Evolutionary conservation across 2,113 vertebrate genomes (phyloP).

Genomic region (Lamprologus callipterus): DNA sequence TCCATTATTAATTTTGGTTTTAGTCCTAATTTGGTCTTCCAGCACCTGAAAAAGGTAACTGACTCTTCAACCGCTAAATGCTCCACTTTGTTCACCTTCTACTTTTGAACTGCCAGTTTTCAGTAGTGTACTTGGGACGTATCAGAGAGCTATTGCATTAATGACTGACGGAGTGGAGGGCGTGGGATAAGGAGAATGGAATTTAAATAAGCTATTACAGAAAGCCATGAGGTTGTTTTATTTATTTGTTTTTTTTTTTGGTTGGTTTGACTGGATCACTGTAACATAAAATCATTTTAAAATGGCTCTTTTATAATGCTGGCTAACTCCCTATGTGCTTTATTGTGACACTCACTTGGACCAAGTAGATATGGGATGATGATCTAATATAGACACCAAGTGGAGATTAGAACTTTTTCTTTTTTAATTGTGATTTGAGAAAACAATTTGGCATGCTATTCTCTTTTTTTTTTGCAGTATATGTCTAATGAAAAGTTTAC

Average conservation of each 20-base stretch:
- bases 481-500: accelerated
- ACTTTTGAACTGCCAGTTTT: not conserved
- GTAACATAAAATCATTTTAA: not conserved
- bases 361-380: not conserved
- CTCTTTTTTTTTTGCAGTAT: not conserved
- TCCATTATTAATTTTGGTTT: not conserved
- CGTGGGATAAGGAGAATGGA: not conserved
- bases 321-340: accelerated
- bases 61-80: not conserved
- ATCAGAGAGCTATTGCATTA: not conserved
- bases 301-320: not conserved
- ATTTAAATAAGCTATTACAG: not conserved
- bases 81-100: not conserved
- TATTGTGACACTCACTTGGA: not conserved
- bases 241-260: not conserved
- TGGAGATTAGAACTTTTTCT: accelerated
- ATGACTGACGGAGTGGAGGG: accelerated
- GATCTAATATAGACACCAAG: not conserved
- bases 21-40: not conserved
- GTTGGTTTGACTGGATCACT: not conserved
- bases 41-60: not conserved
- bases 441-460: not conserved
- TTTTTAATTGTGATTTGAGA: not conserved
- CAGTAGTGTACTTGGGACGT: not conserved
- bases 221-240: not conserved